These are phyloP conservation scores for Papilio polyxenes DNA, from an alignment of 1,140 invertebrate species.

Conservation along the genomic window DNA sequence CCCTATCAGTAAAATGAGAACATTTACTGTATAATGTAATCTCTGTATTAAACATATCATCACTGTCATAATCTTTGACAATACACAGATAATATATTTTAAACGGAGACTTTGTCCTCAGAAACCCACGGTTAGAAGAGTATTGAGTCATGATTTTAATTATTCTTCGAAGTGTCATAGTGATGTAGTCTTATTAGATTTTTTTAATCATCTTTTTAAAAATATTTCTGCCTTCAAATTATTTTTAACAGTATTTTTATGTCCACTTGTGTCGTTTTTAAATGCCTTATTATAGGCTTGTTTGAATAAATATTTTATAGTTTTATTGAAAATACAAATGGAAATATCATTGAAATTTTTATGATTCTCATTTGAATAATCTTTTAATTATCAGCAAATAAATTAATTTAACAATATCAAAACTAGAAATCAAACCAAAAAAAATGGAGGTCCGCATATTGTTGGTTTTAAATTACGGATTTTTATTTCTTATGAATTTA, in stretches of 20 bases:
- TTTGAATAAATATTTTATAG: neutral
- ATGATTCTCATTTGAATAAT: neutral
- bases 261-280: neutral
- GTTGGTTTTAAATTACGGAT: neutral
- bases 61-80: too few species aligned
- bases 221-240: neutral
- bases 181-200: too few species aligned
- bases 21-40: too few species aligned
- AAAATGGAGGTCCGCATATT: neutral
- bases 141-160: too few species aligned
- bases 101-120: too few species aligned
- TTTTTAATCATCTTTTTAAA: too few species aligned
- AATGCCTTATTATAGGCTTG: neutral
- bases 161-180: too few species aligned
- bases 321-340: neutral
- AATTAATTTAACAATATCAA: neutral
- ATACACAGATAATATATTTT: too few species aligned
- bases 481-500: neutral
- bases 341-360: slow-evolving; percentile 8
- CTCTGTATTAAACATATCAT: too few species aligned
- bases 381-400: neutral
- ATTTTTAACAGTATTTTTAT: neutral
- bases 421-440: neutral
- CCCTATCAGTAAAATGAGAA: too few species aligned
- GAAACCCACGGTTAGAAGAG: too few species aligned